Base-by-base conservation (phyloP, 2,888 invertebrate genomes). In the Drosophila crucigera region DNA sequence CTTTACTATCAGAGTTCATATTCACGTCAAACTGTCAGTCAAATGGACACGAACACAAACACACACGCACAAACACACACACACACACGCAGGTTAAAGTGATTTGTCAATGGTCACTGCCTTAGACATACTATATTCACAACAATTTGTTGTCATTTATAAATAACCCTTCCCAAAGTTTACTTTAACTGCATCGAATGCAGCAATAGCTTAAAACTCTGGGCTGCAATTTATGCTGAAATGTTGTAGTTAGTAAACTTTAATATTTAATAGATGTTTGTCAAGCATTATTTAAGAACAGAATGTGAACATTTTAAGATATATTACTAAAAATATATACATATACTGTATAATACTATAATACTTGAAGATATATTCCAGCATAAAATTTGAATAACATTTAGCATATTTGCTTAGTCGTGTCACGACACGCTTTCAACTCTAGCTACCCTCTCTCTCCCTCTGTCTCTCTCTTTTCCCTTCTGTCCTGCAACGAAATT, bases 1-100 rank as follows among this genome's bases (percentile, higher is more conserved):
- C 64, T 64, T 47, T 56, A 49, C 25, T 37, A 53, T 16, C 49
- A 33, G 39, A 50, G n/a, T 55, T 71, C 54, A 54, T 60, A 59
- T 54, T 61, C 55, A 35, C 37, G 35, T 58, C 60, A 50, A 68
- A 60, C 68, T 59, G 52, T 61, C 65, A 64, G 60, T 37, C 28
- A 19, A 33, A 43, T 37, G 35, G 55, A 25, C 30, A 39, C 53
- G 43, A 39, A 14, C 35, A 43, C 53, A 65, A 11, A n/a, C 31
- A 10, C 6, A 33, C 7, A 14, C 7, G 0, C 14, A 14, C 47
- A 7, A 14, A 39, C 28, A 14, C 19, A n/a, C 7, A 31, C 25
- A 5, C 25, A 9, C 14, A 31, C 25, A 10, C 25, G 2, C 7
- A 3, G 30, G n/a, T 52, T 35, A 10, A 50, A 41, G 54, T 22